Percentiles rank a stretch among this genome's conserved stretches.
phyloP scores from a whole-genome alignment of 2,797 vertebrate genomes.

The Nannoperca obscura region DNA sequence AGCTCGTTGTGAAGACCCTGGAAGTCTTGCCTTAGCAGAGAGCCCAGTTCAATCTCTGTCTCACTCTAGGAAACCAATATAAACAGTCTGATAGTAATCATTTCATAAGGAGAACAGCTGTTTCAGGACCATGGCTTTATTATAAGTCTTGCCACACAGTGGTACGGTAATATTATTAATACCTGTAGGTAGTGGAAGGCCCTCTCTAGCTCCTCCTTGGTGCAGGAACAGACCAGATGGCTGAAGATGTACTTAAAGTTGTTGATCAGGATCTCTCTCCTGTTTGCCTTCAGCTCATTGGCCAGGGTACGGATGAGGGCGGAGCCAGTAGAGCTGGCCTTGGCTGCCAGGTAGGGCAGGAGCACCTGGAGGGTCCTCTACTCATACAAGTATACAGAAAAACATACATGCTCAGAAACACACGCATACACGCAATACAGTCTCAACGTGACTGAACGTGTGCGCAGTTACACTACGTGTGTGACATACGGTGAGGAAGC shows the following conservation, averaged over 20 bases:
- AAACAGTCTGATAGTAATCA: background rate
- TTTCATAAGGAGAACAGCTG: background rate
- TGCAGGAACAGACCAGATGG: conserved; percentile 97
- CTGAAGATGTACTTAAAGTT: conserved; percentile 99
- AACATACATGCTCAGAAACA: background rate
- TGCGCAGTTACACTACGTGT: background rate
- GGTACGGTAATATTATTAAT: conserved; percentile 29
- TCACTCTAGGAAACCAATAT: conserved; percentile 87
- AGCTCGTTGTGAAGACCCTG: conserved; percentile 98
- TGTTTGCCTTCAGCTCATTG: conserved; percentile 95
- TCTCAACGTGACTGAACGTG: background rate
- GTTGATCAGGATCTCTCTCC: conserved; percentile 97
- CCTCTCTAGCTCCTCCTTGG: conserved; percentile 94
- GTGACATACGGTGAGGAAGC: conserved; percentile 91
- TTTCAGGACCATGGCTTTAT: background rate
- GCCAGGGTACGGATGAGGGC: conserved; percentile 94
- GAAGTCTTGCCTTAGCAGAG: conserved; percentile 96
- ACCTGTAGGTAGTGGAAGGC: conserved; percentile 98
- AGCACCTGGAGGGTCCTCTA: conserved; percentile 95
- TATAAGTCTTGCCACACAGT: background rate
- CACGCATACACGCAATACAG: background rate
- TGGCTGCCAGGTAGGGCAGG: conserved; percentile 96
- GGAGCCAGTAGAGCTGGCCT: conserved; percentile 94
- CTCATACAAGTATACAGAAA: conserved; percentile 1
- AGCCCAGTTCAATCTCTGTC: conserved; percentile 97